A percentile compares a stretch with the other conserved stretches of the same genome.
phyloP scores from a whole-genome alignment of 1,140 invertebrate genomes.

The Hestina assimilis region DNA sequence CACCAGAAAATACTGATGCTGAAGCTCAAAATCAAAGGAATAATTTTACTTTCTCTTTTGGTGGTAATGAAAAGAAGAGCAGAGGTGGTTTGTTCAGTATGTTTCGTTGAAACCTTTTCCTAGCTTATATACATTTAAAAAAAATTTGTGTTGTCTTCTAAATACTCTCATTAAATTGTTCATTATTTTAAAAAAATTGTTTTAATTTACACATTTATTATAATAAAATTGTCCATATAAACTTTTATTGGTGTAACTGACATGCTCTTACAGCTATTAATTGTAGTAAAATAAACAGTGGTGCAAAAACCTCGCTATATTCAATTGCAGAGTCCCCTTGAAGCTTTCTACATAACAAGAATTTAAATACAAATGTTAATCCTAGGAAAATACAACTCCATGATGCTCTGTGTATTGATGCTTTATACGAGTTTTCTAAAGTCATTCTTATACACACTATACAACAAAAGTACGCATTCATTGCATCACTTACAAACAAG shows the following conservation, averaged over 20 bases:
- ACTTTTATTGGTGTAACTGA: constrained; percentile 83
- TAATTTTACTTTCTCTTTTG: constrained; percentile 64
- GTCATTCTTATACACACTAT: constrained; percentile 96
- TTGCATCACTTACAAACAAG: constrained; percentile 92
- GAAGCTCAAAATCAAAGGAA: constrained; percentile 31
- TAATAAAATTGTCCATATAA: constrained; percentile 1
- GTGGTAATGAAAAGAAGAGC: constrained; percentile 49
- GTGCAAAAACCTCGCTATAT: constrained; percentile 95
- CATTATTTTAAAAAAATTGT: constrained; percentile 7
- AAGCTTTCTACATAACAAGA: constrained; percentile 93
- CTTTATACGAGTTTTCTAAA: constrained; percentile 87
- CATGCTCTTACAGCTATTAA: constrained; percentile 95
- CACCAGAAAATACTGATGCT: constrained; percentile 32
- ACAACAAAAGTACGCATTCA: constrained; percentile 95
- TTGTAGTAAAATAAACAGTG: constrained; percentile 93
- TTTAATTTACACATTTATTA: constrained; percentile 25
- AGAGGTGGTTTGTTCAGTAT: constrained; percentile 64
- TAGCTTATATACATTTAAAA: neutral
- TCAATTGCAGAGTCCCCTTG: constrained; percentile 88
- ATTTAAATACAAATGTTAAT: constrained; percentile 94
- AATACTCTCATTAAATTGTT: constrained; percentile 1
- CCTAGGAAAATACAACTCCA: constrained; percentile 93
- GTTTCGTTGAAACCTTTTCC: constrained; percentile 42
- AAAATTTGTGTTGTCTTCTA: neutral
- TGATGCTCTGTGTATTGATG: constrained; percentile 87